Base-by-base conservation (phyloP, 30 jellyfish, hydroid and myxozoan species). In the Chironex yamaguchii region DNA sequence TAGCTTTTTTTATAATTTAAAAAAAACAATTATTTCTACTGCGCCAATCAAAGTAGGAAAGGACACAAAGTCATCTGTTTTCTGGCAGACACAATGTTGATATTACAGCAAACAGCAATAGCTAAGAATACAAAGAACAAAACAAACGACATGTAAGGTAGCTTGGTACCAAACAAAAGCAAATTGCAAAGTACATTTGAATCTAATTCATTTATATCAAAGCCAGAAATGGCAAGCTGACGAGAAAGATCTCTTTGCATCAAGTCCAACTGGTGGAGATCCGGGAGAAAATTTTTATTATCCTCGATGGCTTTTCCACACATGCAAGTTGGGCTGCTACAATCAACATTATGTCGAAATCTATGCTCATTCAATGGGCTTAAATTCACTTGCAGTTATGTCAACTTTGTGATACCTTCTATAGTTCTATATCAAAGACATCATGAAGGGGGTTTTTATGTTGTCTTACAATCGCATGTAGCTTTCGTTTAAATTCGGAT, bases 181-280 rank as follows among this genome's bases (percentile, higher is more conserved):
- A 71, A 71, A 71, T 21, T 71, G 84, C 75, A 71, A 4, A 32
- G 84, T 71, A 70, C 34, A 71, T 71, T 49, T 71, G 69, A 31
- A 36, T 71, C 67, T 70, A 71, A 34, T 9, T 31, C 31, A 36
- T 49, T 71, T 34, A 71, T 31, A 70, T 71, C 84, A 21, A 34
- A 71, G 31, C 84, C 84, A 71, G 67, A 11, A 70, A 71, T 71
- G 84, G 67, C 49, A 35, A 71, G 34, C 84, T 71, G 84, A 48
- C 84, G 77, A 71, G 49, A 67, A 62, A 67, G 66, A 67, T 28
- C 81, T 21, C 81, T 67, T 4, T 62, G 66, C 81, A 67, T 67
- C 81, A 67, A 64, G 77, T 64, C 77, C 27, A 64, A 64, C 77
- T 64, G 77, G 77, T 64, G 77, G n/a, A n/a, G n/a, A n/a, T n/a